phyloP scores from a whole-genome alignment of 2,113 vertebrate species.

The Zosterops pallidus region DNA sequence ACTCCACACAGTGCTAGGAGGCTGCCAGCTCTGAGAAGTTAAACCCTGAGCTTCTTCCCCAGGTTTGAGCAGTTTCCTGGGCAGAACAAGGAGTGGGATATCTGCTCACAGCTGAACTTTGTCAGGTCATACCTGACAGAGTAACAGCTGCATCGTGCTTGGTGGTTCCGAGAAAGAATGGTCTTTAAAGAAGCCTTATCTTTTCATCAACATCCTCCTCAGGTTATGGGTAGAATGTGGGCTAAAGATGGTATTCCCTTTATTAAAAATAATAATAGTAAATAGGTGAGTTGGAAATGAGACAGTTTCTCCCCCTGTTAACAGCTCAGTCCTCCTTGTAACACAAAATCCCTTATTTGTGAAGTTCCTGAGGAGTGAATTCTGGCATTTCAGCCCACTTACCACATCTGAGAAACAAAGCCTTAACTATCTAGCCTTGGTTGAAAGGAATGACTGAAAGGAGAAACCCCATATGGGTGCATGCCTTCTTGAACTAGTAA shows the following conservation, averaged over 20 bases:
- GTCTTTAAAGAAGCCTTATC: neutral
- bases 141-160: neutral
- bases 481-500: slow-evolving; percentile 29
- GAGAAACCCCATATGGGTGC: neutral
- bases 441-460: slow-evolving; percentile 28
- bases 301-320: neutral
- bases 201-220: neutral
- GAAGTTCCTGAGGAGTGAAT: neutral
- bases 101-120: neutral
- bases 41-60: neutral
- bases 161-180: neutral
- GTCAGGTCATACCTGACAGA: neutral
- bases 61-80: neutral
- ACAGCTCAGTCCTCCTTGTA: neutral
- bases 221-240: neutral
- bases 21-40: neutral
- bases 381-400: slow-evolving; percentile 30
- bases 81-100: neutral
- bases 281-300: neutral
- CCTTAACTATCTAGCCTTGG: slow-evolving; percentile 21
- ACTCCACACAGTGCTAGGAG: neutral
- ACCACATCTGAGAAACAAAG: neutral
- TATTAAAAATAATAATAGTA: neutral
- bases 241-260: neutral
- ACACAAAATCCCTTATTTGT: neutral